Evolutionary conservation across 2,113 vertebrate genomes (phyloP), one percentile per base, ranked within the genome.

Genomic region (Ictidomys tridecemlineatus): DNA sequence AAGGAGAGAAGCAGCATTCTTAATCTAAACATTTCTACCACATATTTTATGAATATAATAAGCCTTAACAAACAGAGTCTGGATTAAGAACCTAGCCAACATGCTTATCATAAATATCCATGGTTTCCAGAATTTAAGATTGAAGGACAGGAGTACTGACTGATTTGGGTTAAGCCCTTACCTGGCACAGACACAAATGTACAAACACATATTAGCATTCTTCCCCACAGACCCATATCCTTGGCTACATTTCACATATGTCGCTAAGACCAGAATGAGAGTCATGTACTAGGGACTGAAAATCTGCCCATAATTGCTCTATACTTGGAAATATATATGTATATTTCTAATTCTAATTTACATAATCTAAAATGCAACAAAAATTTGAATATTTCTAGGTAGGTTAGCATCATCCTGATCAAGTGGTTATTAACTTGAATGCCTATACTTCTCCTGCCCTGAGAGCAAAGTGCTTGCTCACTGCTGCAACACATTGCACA

Each of bases 51-150:
- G 56, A 91, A 51, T 39, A 73, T 20, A 63, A 12, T 24, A 61
- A 93, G 53, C 24, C 85, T 84, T 94, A 39, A n/a, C 90, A 96
- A 85, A 13, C n/a, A 34, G 87, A 9, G 34, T 79, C 17, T 77
- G 37, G 56, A 61, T 65, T 88, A 53, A 89, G 79, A 67, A 83
- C 22, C 58, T 37, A 79, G 82, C 16, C 76, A 39, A 51, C 26
- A 53, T 16, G 17, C 26, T 79, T 87, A 73, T 42, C 24, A 3
- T 22, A 34, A n/a, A 24, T 14, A 91, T 28, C 73, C 72, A 63
- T 22, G 28, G 58, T 82, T 95, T 72, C 74, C 53, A 37, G 80
- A 86, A 72, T 78, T 92, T 87, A 77, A 48, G 56, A n/a, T 0
- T n/a, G 32, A 79, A 65, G 45, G 65, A 67, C 14, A 70, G 72